Evolutionary conservation across 2,113 vertebrate genomes (phyloP), one percentile per base, ranked within the genome.

Genomic region (Haemorhous mexicanus): DNA sequence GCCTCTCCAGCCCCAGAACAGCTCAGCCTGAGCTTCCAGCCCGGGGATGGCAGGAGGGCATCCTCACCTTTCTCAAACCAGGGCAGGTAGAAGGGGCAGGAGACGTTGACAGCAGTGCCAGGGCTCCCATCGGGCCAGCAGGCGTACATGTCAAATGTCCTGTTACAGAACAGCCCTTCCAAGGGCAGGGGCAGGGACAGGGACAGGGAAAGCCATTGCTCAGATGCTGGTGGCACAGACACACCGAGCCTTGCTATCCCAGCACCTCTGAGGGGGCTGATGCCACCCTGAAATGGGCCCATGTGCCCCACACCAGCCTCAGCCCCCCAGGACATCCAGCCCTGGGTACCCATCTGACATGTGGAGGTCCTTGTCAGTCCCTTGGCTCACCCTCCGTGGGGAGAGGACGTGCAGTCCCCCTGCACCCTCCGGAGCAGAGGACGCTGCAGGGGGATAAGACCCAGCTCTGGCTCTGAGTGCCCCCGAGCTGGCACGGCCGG

Each of bases 51-150:
- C 67, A 27, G 52, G 46, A 27, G 56, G 13, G n/a, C n/a, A 63
- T 17, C 19, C 26, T 97, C 96, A 99, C 98, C 98, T 98, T 98
- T 98, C 74, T 98, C 96, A 84, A 97, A 98, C 98, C 98, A 99
- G 50, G 98, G 98, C 82, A 99, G 93, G 94, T 98, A 99, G 93
- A 97, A 98, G 33, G 98, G 98, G 61, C 98, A 98, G 69, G 98
- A 98, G 44, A 99, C 87, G 8, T 98, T 99, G 63, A 98, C 96
- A 0, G 94, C 10, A 2, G 93, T 91, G 53, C 97, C 98, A 0
- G 98, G 98, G 55, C 96, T 97, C 11, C 98, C 93, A 4, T 99
- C 98, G 1, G 98, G 98, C 98, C 98, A 99, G 95, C 98, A 99
- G 85, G 98, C 98, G 1, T 98, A 99, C 95, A 97, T 97, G 94